These are phyloP conservation scores for Listrodromus nycthemerus DNA, from an alignment of 2,888 invertebrate genomes.

Conservation along the genomic window DNA sequence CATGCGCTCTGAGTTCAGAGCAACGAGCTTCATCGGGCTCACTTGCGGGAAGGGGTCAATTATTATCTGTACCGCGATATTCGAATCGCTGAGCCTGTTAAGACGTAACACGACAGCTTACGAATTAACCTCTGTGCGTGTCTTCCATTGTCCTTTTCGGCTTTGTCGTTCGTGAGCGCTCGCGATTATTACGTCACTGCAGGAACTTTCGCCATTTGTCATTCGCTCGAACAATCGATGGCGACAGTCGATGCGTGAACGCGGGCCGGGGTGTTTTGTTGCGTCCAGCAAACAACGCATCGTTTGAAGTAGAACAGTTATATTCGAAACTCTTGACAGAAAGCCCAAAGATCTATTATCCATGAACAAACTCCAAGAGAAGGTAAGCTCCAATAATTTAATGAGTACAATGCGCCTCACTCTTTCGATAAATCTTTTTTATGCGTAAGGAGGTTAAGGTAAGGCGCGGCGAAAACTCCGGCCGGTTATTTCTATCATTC, in stretches of 20 bases:
- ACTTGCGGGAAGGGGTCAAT: constrained; percentile 1
- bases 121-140: background rate
- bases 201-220: background rate
- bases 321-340: background rate
- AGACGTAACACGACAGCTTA: background rate
- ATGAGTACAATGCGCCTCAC: background rate
- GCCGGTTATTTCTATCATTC: background rate
- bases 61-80: constrained; percentile 32
- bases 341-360: background rate
- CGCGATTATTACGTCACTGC: background rate
- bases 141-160: background rate
- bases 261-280: background rate
- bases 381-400: background rate
- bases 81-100: background rate
- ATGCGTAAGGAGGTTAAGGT: background rate
- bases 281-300: background rate
- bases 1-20: constrained; percentile 50
- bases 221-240: constrained; percentile 4
- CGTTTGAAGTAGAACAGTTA: no score
- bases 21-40: background rate
- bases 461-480: background rate
- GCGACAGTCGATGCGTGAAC: background rate
- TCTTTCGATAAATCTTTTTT: background rate
- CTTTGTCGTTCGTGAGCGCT: background rate
- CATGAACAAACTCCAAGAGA: background rate